Conservation (phyloP, 2,888 invertebrate species). For the Crematogaster levior region DNA sequence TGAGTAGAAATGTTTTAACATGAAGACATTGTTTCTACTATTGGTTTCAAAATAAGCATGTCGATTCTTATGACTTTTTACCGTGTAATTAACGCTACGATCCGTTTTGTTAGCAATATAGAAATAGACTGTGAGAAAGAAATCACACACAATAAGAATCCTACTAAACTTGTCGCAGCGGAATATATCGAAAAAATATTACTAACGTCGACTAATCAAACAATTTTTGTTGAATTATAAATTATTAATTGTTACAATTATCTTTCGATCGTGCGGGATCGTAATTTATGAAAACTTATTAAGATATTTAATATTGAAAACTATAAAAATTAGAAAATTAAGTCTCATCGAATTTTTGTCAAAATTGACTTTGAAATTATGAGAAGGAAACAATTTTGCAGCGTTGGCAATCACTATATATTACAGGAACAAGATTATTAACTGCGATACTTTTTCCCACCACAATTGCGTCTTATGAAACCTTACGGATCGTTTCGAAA, state of each 20-base stretch:
- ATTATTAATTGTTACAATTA: constrained; percentile 10
- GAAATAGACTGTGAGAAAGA: constrained; percentile 32
- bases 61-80: not conserved
- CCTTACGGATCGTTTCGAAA: constrained; percentile 12
- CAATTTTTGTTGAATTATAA: constrained; percentile 28
- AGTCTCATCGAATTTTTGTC: not conserved
- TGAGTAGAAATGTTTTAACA: not conserved
- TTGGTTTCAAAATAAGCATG: not conserved
- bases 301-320: not conserved
- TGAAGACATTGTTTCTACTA: not conserved
- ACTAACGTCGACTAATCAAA: not conserved
- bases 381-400: not conserved
- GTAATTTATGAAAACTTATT: not conserved
- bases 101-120: constrained; percentile 7
- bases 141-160: constrained; percentile 33
- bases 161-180: constrained; percentile 14
- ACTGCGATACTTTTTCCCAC: not conserved
- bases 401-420: not conserved
- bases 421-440: constrained; percentile 15
- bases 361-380: not conserved
- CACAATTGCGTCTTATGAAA: constrained; percentile 12
- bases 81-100: constrained; percentile 13
- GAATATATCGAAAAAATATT: constrained; percentile 12
- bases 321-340: not conserved
- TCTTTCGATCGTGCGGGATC: not conserved